Percentiles rank a stretch among this genome's conserved stretches.
phyloP scores from a whole-genome alignment of 2,888 invertebrate genomes.

The Ormyrus pomaceus region DNA sequence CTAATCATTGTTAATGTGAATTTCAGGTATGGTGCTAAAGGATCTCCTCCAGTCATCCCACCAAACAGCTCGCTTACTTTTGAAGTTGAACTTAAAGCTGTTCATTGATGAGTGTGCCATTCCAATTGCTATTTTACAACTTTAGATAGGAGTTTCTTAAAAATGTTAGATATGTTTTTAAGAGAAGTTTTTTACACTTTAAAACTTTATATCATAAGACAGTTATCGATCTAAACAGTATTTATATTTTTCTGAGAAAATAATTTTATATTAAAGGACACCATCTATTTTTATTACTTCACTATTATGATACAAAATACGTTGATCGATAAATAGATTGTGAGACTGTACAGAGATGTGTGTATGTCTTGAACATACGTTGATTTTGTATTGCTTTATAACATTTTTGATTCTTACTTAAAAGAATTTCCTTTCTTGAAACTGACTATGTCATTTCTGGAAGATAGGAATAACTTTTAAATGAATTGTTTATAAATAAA shows the following conservation, averaged over 20 bases:
- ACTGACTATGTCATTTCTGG: slow-evolving; percentile 44
- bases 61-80: slow-evolving; percentile 91
- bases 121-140: slow-evolving; percentile 24
- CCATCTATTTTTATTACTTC: slow-evolving; percentile 50
- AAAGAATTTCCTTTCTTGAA: slow-evolving; percentile 25
- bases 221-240: slow-evolving; percentile 53
- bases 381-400: slow-evolving; percentile 53
- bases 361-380: slow-evolving; percentile 44
- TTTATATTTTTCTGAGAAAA: slow-evolving; percentile 39
- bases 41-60: slow-evolving; percentile 91
- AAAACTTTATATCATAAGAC: slow-evolving; percentile 39
- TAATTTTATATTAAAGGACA: slow-evolving; percentile 38
- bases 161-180: slow-evolving; percentile 47
- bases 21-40: slow-evolving; percentile 84
- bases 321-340: slow-evolving; percentile 38
- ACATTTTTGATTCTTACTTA: slow-evolving; percentile 19
- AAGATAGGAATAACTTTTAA: slow-evolving; percentile 50
- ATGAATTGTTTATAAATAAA: slow-evolving; percentile 61
- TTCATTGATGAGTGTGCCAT: slow-evolving; percentile 77
- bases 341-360: slow-evolving; percentile 50
- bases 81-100: slow-evolving; percentile 91
- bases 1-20: slow-evolving; percentile 47
- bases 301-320: slow-evolving; percentile 13
- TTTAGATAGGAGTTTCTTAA: slow-evolving; percentile 47
- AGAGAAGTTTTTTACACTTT: slow-evolving; percentile 46